Percentiles rank a stretch among this genome's conserved stretches.
phyloP scores from a whole-genome alignment of 2,797 vertebrate species.

The Cossypha heuglini region DNA sequence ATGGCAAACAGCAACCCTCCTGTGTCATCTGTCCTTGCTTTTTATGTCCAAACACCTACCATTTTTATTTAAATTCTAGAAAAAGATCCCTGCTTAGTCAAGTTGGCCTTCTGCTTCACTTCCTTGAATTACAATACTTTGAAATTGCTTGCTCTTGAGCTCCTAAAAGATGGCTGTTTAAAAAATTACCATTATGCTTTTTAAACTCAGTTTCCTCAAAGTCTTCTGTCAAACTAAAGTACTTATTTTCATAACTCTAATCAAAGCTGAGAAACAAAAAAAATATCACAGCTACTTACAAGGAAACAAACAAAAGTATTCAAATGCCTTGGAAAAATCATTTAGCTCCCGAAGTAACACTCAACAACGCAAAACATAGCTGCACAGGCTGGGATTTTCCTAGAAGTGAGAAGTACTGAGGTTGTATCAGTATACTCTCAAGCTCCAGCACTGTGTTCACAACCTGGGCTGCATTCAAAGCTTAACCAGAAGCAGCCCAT shows the following conservation, averaged over 20 bases:
- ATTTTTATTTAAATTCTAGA: neutral
- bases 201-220: neutral
- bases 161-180: neutral
- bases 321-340: neutral
- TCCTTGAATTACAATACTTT: neutral
- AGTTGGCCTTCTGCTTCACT: neutral
- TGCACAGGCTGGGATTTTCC: neutral
- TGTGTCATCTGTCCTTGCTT: neutral
- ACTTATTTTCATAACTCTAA: neutral
- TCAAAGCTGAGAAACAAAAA: neutral
- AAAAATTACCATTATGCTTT: neutral
- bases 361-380: neutral
- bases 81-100: neutral
- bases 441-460: neutral
- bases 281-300: neutral
- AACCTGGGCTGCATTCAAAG: neutral
- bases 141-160: neutral
- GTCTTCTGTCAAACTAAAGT: neutral
- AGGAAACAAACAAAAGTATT: neutral
- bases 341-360: neutral
- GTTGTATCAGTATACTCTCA: neutral
- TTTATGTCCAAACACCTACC: neutral
- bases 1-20: neutral
- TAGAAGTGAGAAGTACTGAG: neutral
- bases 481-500: fast-evolving